Base-by-base conservation (phyloP, 2,113 vertebrate genomes). In the Nyctereutes procyonoides region DNA sequence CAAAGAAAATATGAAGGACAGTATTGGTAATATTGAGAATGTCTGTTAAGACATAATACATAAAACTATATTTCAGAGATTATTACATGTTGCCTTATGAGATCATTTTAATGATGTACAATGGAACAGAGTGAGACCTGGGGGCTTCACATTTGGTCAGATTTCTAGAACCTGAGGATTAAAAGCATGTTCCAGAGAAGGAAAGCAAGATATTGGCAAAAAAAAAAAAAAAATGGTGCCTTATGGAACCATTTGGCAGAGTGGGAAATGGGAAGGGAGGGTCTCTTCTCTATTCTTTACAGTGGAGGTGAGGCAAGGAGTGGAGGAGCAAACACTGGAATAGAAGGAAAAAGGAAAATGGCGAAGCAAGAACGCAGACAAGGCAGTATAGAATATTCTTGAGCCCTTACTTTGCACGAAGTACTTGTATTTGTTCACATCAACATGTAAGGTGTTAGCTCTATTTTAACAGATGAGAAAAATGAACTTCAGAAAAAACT, bases 61-160 rank as follows among this genome's bases (percentile, higher is more conserved):
- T 65, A 85, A 65, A 85, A 56, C n/a, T 62, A 12, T 1, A 22
- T 60, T 89, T 38, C 28, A 24, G 53, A 73, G 74, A 38, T 16
- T 28, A 1, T 53, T 17, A 17, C 22, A 0, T n/a, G 58, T 15
- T 58, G 48, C 22, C 38, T 32, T 4, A 9, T 58, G 32, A 80
- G 2, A 0, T 86, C 26, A 74, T 67, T 73, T 87, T 26, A 90
- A 73, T 86, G 38, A 62, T 35, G 4, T n/a, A 14, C 0, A 6
- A 5, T n/a, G 32, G 32, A 69, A 90, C 35, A 74, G 17, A 82
- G 48, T n/a, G 32, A 69, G 19, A 38, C 32, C 55, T 43, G 15
- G n/a, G 56, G 3, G 0, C 20, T 38, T 51, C 58, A 43, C 1
- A 16, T n/a, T 14, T 0, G 2, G 53, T 56, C 19, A 22, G 38